Conservation (phyloP, 2,888 invertebrate genomes). For the Ochropleura leucogaster region DNA sequence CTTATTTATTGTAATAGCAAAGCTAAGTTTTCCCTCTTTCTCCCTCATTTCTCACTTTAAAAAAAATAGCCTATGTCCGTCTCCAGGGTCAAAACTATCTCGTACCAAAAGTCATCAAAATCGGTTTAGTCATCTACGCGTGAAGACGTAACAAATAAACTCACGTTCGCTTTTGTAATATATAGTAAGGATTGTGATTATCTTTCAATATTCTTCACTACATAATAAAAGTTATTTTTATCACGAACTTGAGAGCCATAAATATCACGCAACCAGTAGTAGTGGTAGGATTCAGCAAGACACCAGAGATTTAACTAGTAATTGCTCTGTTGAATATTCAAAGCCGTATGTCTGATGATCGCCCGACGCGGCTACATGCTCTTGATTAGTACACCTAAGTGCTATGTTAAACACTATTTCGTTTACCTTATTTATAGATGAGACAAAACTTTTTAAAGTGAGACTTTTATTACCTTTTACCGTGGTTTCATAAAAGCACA, state of each 20-base stretch:
- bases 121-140: too few species aligned
- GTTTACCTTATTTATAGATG: neutral
- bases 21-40: too few species aligned
- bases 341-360: constrained; percentile 63
- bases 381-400: constrained; percentile 60
- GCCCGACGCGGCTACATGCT: constrained; percentile 53
- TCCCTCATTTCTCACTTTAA: too few species aligned
- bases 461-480: too few species aligned
- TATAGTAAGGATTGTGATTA: too few species aligned
- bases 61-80: too few species aligned
- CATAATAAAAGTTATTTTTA: neutral
- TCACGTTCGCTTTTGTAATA: too few species aligned
- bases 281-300: constrained; percentile 60
- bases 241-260: neutral
- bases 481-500: too few species aligned
- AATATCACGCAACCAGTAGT: constrained; percentile 36
- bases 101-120: too few species aligned
- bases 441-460: neutral
- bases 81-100: too few species aligned
- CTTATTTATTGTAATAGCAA: too few species aligned
- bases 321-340: constrained; percentile 74
- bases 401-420: constrained; percentile 28
- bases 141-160: too few species aligned
- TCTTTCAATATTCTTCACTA: neutral
- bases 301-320: constrained; percentile 71